Percentiles rank a stretch among this genome's conserved stretches.
phyloP scores from a whole-genome alignment of 1,140 invertebrate genomes.

The Pogonus chalceus region DNA sequence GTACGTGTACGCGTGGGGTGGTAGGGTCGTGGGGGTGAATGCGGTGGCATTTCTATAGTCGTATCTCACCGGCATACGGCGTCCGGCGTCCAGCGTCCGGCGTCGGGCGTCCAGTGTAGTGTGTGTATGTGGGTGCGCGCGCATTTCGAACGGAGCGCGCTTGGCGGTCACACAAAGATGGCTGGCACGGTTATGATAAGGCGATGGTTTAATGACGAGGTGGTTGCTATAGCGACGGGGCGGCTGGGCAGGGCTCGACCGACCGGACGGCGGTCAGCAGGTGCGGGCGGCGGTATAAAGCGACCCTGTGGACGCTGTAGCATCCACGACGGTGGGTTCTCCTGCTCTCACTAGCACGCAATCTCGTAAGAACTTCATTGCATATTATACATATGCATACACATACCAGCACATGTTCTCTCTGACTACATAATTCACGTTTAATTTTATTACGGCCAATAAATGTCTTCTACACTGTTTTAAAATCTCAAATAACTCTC shows the following conservation, averaged over 20 bases:
- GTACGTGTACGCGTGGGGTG: too few species aligned
- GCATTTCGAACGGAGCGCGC: too few species aligned
- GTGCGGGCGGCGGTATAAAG: conserved; percentile 16
- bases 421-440: too few species aligned
- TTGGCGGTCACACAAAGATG: conserved; percentile 37
- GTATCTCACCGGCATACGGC: too few species aligned
- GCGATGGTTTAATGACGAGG: conserved; percentile 41
- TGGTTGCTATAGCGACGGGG: conserved; percentile 36
- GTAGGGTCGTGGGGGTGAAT: too few species aligned
- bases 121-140: conserved; percentile 14
- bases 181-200: conserved; percentile 41
- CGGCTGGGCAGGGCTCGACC: conserved; percentile 35
- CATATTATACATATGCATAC: too few species aligned
- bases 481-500: too few species aligned
- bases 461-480: too few species aligned
- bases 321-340: conserved; percentile 32
- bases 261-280: conserved; percentile 24
- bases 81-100: conserved; percentile 18
- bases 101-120: conserved; percentile 16
- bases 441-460: too few species aligned
- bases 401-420: too few species aligned
- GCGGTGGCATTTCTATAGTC: too few species aligned
- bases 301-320: conserved; percentile 37
- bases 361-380: too few species aligned
- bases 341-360: conserved; percentile 3